Percentiles rank a stretch among this genome's conserved stretches.
These are phyloP conservation scores for Archips xylosteana DNA, from an alignment of 2,888 invertebrate species.

Conservation along the genomic window DNA sequence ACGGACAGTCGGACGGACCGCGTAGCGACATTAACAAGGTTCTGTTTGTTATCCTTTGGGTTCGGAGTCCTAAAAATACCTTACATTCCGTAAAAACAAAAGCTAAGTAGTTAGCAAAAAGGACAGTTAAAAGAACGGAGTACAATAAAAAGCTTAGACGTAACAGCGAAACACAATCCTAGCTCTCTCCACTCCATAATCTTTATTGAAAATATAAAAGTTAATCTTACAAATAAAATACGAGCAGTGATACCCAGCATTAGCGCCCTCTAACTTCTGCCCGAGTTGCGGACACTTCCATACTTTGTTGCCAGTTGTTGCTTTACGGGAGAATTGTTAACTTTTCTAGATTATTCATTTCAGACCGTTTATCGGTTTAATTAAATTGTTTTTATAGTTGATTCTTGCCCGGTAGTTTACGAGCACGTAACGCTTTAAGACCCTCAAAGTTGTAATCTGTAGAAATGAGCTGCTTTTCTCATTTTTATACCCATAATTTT, in stretches of 20 bases:
- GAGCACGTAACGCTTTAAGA: slow-evolving; percentile 25
- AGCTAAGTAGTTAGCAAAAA: not conserved
- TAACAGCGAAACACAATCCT: slow-evolving; percentile 10
- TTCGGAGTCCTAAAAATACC: too few species aligned
- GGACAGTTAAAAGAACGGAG: not conserved
- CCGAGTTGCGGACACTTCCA: slow-evolving; percentile 37
- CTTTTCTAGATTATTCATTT: slow-evolving; percentile 36
- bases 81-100: not conserved
- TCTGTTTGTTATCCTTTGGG: too few species aligned
- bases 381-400: slow-evolving; percentile 39
- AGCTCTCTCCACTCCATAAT: slow-evolving; percentile 14
- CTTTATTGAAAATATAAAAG: slow-evolving; percentile 31
- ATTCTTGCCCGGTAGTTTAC: slow-evolving; percentile 36
- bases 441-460: slow-evolving; percentile 16
- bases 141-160: slow-evolving; percentile 7
- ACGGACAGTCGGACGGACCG: too few species aligned
- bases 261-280: slow-evolving; percentile 29
- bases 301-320: slow-evolving; percentile 33
- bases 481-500: slow-evolving; percentile 14
- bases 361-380: slow-evolving; percentile 35
- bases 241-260: slow-evolving; percentile 25
- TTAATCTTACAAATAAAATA: slow-evolving; percentile 28
- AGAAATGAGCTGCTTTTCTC: slow-evolving; percentile 12
- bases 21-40: too few species aligned
- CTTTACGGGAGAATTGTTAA: slow-evolving; percentile 23